Base-by-base conservation (phyloP, 2,888 invertebrate genomes). In the Heliconius erato region DNA sequence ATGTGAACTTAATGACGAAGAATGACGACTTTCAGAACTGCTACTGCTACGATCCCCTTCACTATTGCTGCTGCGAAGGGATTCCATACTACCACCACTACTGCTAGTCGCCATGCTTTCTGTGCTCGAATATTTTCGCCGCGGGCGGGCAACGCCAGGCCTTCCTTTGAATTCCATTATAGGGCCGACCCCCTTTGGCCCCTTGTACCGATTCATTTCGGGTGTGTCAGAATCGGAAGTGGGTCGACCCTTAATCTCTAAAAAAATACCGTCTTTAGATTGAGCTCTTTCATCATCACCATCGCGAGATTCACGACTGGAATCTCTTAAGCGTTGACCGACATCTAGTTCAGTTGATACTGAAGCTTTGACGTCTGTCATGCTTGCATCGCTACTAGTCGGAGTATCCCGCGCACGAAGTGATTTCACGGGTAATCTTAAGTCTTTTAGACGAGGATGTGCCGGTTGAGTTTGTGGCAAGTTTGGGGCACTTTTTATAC, bases 31-130 rank as follows among this genome's bases (percentile, higher is more conserved):
- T 90, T 98, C 98, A 79, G 98, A 98, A 93, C 98, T 98, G 90
- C 98, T 98, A 82, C 98, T 98, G 90, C 98, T 98, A 87, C 98
- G 96, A 90, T 98, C 98, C 54, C 98, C 98, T 92, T 98, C 98
- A 91, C 98, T 98, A 82, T 98, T 98, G 91, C 98, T 98, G 93
- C 98, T 98, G 85, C 98, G 97, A 85, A 98, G 94, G 81, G 98
- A 98, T 91, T 98, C 98, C 97, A 98, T 97, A 92, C 98, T 98
- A 71, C 98, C 98, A 79, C 98, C 98, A 90, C 98, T 98, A 93
- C 98, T 98, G 89, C 98, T 98, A 12, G 98, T 98, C 59, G 98
- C 98, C 97, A 98, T 98, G 91, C 98, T 98, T 93, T 98, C 98
- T 54, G 98, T 98, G 89, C 98, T 98, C 12, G 97, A 98, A 92